Percentiles rank a stretch among this genome's conserved stretches.
Conservation (phyloP, 2,113 vertebrate genomes). For the Tetrao urogallus region DNA sequence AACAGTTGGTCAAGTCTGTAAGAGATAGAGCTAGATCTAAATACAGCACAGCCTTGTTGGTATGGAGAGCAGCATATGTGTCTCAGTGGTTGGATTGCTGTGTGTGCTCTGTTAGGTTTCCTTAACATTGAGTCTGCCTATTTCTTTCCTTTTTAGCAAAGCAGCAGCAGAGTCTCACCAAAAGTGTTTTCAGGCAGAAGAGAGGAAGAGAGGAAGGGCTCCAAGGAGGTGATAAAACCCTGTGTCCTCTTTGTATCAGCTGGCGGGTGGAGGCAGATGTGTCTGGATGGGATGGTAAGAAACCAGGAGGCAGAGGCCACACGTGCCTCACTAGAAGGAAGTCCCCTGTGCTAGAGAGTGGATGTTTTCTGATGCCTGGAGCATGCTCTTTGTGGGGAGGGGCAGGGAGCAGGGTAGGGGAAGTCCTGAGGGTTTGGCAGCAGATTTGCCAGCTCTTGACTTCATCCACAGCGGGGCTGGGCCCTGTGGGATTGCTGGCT, state of each 20-base stretch:
- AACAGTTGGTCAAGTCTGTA: conserved; percentile 60
- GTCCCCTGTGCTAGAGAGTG: not conserved
- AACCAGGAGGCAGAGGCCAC: not conserved
- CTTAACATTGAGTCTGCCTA: conserved; percentile 4
- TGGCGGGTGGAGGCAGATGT: not conserved
- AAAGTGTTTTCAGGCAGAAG: not conserved
- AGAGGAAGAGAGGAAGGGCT: not conserved
- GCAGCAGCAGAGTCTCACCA: not conserved
- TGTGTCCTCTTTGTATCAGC: not conserved
- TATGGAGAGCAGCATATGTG: conserved; percentile 56
- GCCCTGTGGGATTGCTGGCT: not conserved
- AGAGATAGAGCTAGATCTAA: conserved; percentile 60
- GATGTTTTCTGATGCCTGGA: not conserved
- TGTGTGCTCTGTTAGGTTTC: conserved; percentile 38
- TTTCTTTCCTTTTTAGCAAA: conserved; percentile 35
- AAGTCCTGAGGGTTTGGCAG: not conserved
- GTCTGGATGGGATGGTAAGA: not conserved
- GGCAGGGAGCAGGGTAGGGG: not conserved
- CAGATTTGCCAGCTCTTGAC: not conserved
- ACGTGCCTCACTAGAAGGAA: not conserved
- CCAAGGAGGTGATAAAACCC: not conserved
- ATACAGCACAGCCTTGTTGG: conserved; percentile 35
- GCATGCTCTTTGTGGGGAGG: not conserved
- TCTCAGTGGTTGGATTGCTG: conserved; percentile 57
- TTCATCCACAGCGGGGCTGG: not conserved